phyloP scores from a whole-genome alignment of 2,888 invertebrate genomes.

The Blera fallax region DNA sequence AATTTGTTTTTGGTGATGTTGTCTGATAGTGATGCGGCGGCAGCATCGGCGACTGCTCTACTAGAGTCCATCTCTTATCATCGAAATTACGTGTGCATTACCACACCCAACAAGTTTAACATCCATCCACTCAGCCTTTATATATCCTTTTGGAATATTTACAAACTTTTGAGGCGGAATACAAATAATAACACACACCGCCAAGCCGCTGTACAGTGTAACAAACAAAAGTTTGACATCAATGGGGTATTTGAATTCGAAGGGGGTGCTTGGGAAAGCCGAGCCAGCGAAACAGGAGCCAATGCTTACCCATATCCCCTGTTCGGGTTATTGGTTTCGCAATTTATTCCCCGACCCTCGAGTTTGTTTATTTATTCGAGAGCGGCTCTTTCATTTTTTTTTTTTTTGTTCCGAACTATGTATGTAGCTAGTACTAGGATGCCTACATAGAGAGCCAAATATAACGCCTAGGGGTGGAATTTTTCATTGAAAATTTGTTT shows the following conservation, averaged over 20 bases:
- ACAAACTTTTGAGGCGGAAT: slow-evolving; percentile 16
- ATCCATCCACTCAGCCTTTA: neutral
- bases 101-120: slow-evolving; percentile 22
- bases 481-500: slow-evolving; percentile 52
- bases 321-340: slow-evolving; percentile 48
- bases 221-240: slow-evolving; percentile 18
- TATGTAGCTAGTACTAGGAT: neutral
- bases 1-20: slow-evolving; percentile 18
- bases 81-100: slow-evolving; percentile 17
- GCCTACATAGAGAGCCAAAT: neutral
- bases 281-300: neutral
- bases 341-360: slow-evolving; percentile 36
- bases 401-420: neutral
- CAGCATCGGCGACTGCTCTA: neutral
- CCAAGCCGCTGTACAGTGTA: neutral
- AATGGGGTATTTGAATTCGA: slow-evolving; percentile 9
- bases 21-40: neutral
- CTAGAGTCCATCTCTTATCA: slow-evolving; percentile 3
- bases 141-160: neutral
- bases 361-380: slow-evolving; percentile 46
- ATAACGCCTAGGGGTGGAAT: slow-evolving; percentile 34
- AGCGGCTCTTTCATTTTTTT: neutral
- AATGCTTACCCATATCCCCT: neutral
- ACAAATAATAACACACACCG: slow-evolving; percentile 13
- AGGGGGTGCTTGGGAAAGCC: neutral